Base-by-base conservation (phyloP, 1,140 invertebrate species). In the Plodia interpunctella region DNA sequence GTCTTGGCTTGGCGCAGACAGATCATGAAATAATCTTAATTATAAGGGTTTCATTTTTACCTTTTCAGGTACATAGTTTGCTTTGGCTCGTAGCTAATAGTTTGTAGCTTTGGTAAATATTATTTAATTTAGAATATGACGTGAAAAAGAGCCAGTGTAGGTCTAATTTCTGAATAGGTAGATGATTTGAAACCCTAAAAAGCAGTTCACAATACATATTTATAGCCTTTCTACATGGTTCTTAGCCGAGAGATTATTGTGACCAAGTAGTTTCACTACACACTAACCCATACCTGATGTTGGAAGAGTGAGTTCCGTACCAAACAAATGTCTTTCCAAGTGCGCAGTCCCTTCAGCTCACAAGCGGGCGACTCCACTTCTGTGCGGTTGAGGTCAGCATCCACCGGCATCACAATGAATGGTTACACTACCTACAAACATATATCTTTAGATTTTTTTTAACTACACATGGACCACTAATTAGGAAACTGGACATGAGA, bases 391-490 rank as follows among this genome's bases (percentile, higher is more conserved):
- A 84, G 77, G 83, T 86, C 80, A 87, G 86, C 86, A 89, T 89
- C 84, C 84, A 87, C 82, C 86, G 86, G 86, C 86, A 88, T 88
- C 84, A 88, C 86, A 88, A 82, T 83, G 80, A 87, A 83, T 87
- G 78, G 80, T 86, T 83, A 81, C 86, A 76, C 82, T 78, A 87
- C 86, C 86, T 88, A 17, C 9, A 21, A 53, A 53, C 49, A 44
- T 5, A 44, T 44, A 15, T 44, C 5, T 44, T 44, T 44, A 44
- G 15, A 10, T 15, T 44, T 11, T 35, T 35, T 35, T 5, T 5
- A 35, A 35, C 32, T 5, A 25, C 21, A 25, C 21, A 25, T 25
- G 2, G 21, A 25, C 21, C 21, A 25, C 21, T 32, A 32, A 11
- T 28, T 10, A 44, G 5, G 38, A 44, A 15, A 15, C 2, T 15